phyloP scores from a whole-genome alignment of 2,113 vertebrate genomes.

The Pardalotus punctatus region DNA sequence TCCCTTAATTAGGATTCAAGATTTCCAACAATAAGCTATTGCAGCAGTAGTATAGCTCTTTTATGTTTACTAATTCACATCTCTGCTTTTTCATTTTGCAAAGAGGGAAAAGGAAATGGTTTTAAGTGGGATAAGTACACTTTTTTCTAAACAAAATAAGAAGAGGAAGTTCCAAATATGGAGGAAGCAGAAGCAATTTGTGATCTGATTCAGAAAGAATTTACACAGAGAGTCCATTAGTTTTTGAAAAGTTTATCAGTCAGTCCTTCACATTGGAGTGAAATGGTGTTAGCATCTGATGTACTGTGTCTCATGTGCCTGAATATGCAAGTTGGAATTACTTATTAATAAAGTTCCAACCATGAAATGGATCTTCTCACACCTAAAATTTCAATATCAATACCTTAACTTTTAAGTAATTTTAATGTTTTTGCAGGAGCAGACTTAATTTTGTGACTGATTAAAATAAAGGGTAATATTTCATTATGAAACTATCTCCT shows the following conservation, averaged over 20 bases:
- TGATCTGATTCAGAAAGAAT: neutral
- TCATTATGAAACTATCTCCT: neutral
- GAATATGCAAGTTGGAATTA: neutral
- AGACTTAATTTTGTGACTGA: neutral
- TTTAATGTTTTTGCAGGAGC: neutral
- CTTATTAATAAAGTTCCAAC: neutral
- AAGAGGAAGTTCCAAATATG: neutral
- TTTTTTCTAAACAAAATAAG: slow-evolving; percentile 1
- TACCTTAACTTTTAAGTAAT: neutral
- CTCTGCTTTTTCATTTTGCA: slow-evolving; percentile 68
- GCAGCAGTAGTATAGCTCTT: slow-evolving; percentile 23
- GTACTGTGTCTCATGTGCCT: neutral
- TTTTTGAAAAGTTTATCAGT: neutral
- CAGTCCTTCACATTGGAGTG: neutral
- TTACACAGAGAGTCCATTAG: neutral
- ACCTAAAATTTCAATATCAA: neutral
- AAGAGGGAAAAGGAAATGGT: slow-evolving; percentile 46
- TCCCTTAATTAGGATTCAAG: slow-evolving; percentile 73
- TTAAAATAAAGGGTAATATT: neutral
- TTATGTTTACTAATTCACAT: slow-evolving; percentile 43
- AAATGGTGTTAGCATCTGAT: neutral
- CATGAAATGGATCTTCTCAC: neutral
- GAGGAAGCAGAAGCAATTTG: neutral
- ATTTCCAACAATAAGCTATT: slow-evolving; percentile 33
- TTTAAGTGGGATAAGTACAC: neutral